A percentile compares a stretch with the other conserved stretches of the same genome.
Evolutionary conservation across 2,797 vertebrate genomes (phyloP).

Genomic region (Eleutherodactylus coqui): DNA sequence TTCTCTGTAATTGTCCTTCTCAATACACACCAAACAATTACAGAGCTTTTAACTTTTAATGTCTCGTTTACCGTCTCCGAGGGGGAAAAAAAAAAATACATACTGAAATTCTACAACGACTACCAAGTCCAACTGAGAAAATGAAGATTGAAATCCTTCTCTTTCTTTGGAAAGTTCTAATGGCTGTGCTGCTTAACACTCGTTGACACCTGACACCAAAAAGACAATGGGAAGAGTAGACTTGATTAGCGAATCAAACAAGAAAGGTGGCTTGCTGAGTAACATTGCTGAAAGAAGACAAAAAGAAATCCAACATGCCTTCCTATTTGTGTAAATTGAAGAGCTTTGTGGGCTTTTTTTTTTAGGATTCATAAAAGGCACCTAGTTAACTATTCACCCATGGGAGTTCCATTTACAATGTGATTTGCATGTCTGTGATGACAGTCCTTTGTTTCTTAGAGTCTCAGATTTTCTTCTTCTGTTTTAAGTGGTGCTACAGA

Average conservation of each 20-base stretch:
- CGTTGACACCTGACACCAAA: conserved; percentile 61
- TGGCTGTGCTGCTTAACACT: conserved; percentile 40
- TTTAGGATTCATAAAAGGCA: conserved; percentile 39
- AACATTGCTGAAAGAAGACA: neutral
- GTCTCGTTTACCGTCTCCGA: conserved; percentile 36
- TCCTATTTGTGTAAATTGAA: conserved; percentile 45
- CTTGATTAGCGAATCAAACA: conserved; percentile 55
- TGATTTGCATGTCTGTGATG: conserved; percentile 52
- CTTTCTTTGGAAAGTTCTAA: conserved; percentile 63
- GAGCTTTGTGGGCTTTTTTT: conserved; percentile 13
- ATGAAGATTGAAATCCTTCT: conserved; percentile 57
- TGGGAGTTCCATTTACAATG: conserved; percentile 46
- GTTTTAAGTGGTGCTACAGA: conserved; percentile 37
- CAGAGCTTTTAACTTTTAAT: conserved; percentile 53
- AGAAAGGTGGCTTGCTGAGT: neutral
- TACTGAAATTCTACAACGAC: conserved; percentile 8
- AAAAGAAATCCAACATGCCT: conserved; percentile 53
- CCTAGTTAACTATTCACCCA: conserved; percentile 35
- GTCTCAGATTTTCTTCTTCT: conserved; percentile 36
- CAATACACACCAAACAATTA: conserved; percentile 38
- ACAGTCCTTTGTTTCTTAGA: conserved; percentile 40
- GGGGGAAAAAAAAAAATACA: conserved; percentile 25
- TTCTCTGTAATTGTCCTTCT: conserved; percentile 43
- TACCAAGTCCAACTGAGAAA: conserved; percentile 48
- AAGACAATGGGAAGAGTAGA: conserved; percentile 59